Conservation (phyloP, 2,797 vertebrate species). For the Corythornis leucogaster region DNA sequence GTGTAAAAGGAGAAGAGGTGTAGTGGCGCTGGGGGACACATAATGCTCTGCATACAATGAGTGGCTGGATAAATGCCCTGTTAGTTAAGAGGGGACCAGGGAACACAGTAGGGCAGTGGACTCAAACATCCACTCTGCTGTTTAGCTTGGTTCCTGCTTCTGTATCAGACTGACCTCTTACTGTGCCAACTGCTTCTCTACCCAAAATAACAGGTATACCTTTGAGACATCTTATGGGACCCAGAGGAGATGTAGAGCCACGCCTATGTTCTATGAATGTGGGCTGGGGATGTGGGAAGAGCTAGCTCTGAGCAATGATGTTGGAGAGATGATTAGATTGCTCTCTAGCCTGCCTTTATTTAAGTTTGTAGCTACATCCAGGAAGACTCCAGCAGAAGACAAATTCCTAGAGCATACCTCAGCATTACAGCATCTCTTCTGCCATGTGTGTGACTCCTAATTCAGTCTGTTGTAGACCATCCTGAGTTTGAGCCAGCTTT, state of each 20-base stretch:
- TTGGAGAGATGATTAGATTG: neutral
- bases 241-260: neutral
- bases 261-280: accelerated
- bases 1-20: neutral
- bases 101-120: neutral
- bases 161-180: neutral
- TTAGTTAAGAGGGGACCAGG: neutral
- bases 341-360: neutral
- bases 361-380: neutral
- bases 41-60: neutral
- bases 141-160: neutral
- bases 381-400: neutral
- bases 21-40: accelerated
- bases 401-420: neutral
- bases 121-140: neutral
- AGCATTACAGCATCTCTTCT: neutral
- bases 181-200: neutral
- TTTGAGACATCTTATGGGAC: neutral
- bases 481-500: neutral
- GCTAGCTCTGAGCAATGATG: neutral
- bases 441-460: neutral
- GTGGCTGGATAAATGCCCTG: neutral
- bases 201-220: neutral
- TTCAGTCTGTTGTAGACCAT: neutral
- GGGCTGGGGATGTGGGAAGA: neutral